phyloP scores from a whole-genome alignment of 2,888 invertebrate genomes.

The Eupithecia pulchellata region DNA sequence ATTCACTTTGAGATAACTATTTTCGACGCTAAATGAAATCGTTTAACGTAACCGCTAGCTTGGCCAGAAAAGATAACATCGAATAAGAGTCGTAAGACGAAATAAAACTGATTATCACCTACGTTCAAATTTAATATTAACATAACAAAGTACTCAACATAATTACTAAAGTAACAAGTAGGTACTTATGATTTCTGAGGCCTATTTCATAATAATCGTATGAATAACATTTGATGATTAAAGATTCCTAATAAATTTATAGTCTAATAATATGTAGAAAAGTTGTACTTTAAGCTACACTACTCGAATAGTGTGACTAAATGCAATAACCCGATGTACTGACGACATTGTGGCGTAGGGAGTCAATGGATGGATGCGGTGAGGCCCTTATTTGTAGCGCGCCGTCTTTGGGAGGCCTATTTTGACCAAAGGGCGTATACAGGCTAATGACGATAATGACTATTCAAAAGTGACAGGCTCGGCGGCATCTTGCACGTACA shows the following conservation, averaged over 20 bases:
- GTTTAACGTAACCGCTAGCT: slow-evolving; percentile 43
- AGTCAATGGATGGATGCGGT: background rate
- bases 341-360: background rate
- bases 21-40: slow-evolving; percentile 52
- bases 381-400: background rate
- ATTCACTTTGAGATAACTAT: slow-evolving; percentile 56
- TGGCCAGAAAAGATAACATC: slow-evolving; percentile 36
- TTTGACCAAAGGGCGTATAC: background rate
- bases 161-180: background rate
- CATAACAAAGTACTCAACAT: background rate
- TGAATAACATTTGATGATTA: background rate
- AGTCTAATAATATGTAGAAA: background rate
- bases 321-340: background rate
- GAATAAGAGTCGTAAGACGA: slow-evolving; percentile 12
- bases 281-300: background rate
- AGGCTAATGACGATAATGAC: background rate
- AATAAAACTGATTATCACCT: background rate
- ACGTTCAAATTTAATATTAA: background rate
- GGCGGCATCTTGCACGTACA: background rate
- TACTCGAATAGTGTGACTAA: too few species aligned
- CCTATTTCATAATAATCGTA: background rate
- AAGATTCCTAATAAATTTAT: too few species aligned
- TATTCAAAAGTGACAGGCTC: background rate
- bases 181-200: background rate
- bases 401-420: background rate